Evolutionary conservation across 2,888 invertebrate species (phyloP).

Genomic region (Dynastes grantii): DNA sequence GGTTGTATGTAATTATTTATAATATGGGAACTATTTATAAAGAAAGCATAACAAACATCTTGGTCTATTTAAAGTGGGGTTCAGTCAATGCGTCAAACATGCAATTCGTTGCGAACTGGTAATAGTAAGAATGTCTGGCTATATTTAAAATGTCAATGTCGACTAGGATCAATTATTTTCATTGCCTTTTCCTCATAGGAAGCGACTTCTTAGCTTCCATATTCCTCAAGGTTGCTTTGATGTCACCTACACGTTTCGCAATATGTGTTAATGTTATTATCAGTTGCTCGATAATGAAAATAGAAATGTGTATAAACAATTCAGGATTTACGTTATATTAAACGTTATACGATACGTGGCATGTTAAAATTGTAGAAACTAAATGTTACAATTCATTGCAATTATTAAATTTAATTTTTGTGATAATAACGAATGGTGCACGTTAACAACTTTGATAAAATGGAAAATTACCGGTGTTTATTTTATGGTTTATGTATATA

Average conservation of each 20-base stretch:
- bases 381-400: no score
- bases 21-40: no score
- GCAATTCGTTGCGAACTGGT: constrained; percentile 4
- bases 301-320: neutral
- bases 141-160: constrained; percentile 39
- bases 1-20: no score
- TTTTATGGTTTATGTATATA: no score
- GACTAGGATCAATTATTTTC: neutral
- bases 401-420: no score
- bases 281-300: neutral
- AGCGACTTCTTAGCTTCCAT: neutral
- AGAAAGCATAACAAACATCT: no score
- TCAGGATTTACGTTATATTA: neutral
- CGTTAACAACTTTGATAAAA: no score
- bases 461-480: no score
- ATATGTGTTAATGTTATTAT: neutral
- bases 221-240: neutral
- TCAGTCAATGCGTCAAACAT: constrained; percentile 9
- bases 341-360: no score
- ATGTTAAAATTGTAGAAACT: neutral
- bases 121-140: constrained; percentile 16
- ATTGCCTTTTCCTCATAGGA: constrained; percentile 3
- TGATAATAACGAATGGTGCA: no score
- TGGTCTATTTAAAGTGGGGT: constrained; percentile 14
- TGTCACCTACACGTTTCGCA: neutral